Percentiles rank a stretch among this genome's conserved stretches.
Evolutionary conservation across 2,888 invertebrate species (phyloP).

Genomic region (Nineta flava): DNA sequence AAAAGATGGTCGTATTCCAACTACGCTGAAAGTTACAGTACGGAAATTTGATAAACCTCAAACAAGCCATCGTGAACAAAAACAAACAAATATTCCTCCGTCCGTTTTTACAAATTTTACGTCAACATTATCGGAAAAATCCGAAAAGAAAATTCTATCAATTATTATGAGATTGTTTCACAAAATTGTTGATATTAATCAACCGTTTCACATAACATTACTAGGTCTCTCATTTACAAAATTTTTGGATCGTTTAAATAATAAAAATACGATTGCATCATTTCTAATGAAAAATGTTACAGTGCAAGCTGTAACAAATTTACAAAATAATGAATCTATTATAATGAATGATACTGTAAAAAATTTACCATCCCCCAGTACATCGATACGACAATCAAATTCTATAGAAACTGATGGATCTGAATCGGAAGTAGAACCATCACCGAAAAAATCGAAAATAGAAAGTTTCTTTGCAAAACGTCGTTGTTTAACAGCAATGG

Average conservation of each 20-base stretch:
- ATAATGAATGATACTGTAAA: not conserved
- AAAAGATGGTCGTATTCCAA: conserved; percentile 65
- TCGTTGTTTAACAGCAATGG: conserved; percentile 25
- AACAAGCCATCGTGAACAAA: conserved; percentile 54
- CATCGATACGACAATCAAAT: conserved; percentile 18
- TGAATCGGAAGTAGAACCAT: conserved; percentile 55
- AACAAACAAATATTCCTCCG: conserved; percentile 56
- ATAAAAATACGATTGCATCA: conserved; percentile 55
- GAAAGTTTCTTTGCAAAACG: conserved; percentile 33
- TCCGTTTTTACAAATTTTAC: conserved; percentile 35
- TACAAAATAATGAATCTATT: conserved; percentile 27
- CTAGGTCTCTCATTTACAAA: conserved; percentile 71
- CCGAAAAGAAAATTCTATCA: conserved; percentile 47
- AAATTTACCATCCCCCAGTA: conserved; percentile 3
- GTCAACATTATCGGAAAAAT: conserved; percentile 31
- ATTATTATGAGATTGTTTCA: conserved; percentile 61
- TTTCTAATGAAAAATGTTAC: conserved; percentile 63
- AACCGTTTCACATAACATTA: conserved; percentile 64
- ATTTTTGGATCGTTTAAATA: conserved; percentile 54
- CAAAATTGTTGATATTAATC: conserved; percentile 51
- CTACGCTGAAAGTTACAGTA: conserved; percentile 56
- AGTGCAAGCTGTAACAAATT: conserved; percentile 57
- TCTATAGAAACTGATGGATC: conserved; percentile 41
- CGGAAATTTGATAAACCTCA: conserved; percentile 53
- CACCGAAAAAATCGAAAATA: conserved; percentile 51